A percentile compares a stretch with the other conserved stretches of the same genome.
Evolutionary conservation across 2,113 vertebrate species (phyloP).

Genomic region (Hippoglossus stenolepis): DNA sequence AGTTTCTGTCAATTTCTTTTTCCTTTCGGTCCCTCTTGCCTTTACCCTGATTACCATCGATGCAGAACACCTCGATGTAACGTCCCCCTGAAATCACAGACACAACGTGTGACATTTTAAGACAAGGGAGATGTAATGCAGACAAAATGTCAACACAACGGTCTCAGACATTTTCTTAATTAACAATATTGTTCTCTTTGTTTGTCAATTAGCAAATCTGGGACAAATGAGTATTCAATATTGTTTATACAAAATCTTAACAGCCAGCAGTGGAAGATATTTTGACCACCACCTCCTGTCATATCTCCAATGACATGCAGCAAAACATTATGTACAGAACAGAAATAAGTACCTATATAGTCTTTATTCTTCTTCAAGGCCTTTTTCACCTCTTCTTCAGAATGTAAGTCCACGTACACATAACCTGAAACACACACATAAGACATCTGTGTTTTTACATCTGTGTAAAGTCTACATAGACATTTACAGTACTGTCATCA

Average conservation of each 20-base stretch:
- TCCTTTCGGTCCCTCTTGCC: slow-evolving; percentile 59
- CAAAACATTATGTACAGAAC: not conserved
- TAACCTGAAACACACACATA: slow-evolving; percentile 83
- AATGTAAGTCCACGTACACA: slow-evolving; percentile 91
- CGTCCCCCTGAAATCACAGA: slow-evolving; percentile 82
- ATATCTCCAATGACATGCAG: not conserved
- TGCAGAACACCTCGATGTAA: slow-evolving; percentile 89
- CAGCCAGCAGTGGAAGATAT: not conserved
- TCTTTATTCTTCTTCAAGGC: slow-evolving; percentile 91
- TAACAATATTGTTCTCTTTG: not conserved
- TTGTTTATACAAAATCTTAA: not conserved
- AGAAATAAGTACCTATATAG: slow-evolving; percentile 87
- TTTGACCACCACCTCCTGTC: not conserved
- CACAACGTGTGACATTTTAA: not conserved
- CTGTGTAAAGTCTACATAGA: not conserved
- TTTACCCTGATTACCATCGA: slow-evolving; percentile 39
- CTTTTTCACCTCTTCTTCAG: slow-evolving; percentile 88
- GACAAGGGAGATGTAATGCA: not conserved
- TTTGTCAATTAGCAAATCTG: not conserved
- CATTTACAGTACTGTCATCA: not conserved
- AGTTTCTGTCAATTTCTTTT: slow-evolving; percentile 72
- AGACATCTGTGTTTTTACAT: not conserved
- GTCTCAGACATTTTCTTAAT: not conserved
- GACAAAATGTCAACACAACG: not conserved
- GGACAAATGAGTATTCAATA: not conserved